phyloP scores from a whole-genome alignment of 2,113 vertebrate genomes.

The Circaetus gallicus region DNA sequence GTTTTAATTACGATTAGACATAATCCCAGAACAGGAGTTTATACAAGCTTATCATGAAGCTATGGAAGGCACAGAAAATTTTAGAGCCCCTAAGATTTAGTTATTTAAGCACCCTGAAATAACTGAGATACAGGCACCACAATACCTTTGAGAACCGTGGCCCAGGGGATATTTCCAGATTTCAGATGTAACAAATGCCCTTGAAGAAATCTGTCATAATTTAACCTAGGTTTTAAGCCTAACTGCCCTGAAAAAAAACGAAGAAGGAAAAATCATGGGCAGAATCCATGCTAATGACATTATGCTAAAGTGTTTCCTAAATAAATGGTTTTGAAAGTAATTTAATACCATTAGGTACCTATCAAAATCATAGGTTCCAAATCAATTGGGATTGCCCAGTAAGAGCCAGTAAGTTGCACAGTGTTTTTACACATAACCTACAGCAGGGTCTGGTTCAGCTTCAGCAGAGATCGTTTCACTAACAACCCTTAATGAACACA shows the following conservation, averaged over 20 bases:
- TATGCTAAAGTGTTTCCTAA: not conserved
- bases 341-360: not conserved
- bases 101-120: not conserved
- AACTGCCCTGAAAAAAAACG: not conserved
- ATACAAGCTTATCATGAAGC: not conserved
- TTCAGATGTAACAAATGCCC: not conserved
- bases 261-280: not conserved
- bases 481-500: not conserved
- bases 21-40: not conserved
- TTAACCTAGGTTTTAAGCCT: not conserved
- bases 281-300: not conserved
- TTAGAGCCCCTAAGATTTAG: not conserved
- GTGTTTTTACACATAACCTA: not conserved
- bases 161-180: not conserved
- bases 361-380: not conserved
- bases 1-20: not conserved
- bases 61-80: not conserved
- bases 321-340: not conserved
- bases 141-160: rapidly evolving
- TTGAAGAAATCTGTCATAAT: not conserved
- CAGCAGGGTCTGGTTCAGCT: not conserved
- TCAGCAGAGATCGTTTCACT: not conserved
- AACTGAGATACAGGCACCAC: not conserved
- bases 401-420: not conserved
- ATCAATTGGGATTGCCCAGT: not conserved